Evolutionary conservation across 2,113 vertebrate species (phyloP).

Genomic region (Shinisaurus crocodilurus): DNA sequence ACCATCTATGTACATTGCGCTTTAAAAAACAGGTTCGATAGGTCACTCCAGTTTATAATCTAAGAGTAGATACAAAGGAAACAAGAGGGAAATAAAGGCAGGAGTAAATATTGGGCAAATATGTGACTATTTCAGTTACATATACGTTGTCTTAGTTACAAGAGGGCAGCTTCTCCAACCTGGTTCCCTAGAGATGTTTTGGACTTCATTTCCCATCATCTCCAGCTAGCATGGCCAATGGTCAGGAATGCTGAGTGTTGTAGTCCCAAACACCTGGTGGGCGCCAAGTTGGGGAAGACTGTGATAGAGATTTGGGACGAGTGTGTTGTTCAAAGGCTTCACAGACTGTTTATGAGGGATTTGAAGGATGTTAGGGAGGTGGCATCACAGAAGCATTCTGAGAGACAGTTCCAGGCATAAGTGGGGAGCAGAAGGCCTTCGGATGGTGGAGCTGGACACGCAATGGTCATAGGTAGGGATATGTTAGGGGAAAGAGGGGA

Average conservation of each 20-base stretch:
- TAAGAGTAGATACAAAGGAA: not conserved
- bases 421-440: not conserved
- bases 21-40: not conserved
- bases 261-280: too few species aligned
- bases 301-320: not conserved
- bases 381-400: not conserved
- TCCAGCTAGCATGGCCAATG: too few species aligned
- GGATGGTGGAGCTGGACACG: not conserved
- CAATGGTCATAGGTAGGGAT: not conserved
- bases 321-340: not conserved
- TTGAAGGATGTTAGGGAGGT: not conserved
- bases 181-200: too few species aligned
- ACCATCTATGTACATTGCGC: not conserved
- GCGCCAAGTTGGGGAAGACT: too few species aligned
- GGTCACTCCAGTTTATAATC: not conserved
- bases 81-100: not conserved
- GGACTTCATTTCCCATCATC: too few species aligned
- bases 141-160: not conserved
- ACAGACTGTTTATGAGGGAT: not conserved
- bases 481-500: not conserved
- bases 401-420: not conserved
- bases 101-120: not conserved
- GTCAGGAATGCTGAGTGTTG: too few species aligned
- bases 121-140: not conserved
- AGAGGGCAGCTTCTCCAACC: not conserved